Percentiles rank a stretch among this genome's conserved stretches.
phyloP scores from a whole-genome alignment of 2,888 invertebrate genomes.

The Parochlus steinenii region DNA sequence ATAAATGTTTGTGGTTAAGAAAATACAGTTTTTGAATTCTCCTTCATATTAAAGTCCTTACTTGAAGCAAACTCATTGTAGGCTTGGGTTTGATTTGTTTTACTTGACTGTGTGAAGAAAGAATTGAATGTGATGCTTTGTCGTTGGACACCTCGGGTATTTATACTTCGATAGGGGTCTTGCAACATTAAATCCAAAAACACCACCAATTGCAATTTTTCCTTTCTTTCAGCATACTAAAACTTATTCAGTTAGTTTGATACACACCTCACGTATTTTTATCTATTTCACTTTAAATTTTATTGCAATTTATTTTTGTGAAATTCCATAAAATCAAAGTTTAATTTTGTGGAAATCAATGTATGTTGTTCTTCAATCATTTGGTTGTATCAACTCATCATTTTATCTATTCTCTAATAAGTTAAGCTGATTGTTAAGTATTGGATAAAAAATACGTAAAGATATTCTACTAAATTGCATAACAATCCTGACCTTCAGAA shows the following conservation, averaged over 20 bases:
- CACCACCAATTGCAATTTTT: slow-evolving; percentile 2
- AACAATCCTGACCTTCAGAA: too few species aligned
- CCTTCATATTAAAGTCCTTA: slow-evolving; percentile 21
- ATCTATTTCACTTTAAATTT: slow-evolving; percentile 7
- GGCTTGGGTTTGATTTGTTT: slow-evolving; percentile 20
- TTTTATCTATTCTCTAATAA: too few species aligned
- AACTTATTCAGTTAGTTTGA: background rate
- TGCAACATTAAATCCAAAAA: background rate
- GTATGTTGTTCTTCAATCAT: too few species aligned
- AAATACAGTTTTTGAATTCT: slow-evolving; percentile 1
- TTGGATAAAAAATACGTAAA: too few species aligned
- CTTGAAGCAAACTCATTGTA: slow-evolving; percentile 32
- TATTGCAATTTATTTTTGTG: too few species aligned
- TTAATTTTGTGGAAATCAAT: too few species aligned
- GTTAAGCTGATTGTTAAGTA: too few species aligned
- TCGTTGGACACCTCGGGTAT: slow-evolving; percentile 20
- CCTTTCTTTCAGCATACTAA: background rate
- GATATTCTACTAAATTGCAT: too few species aligned
- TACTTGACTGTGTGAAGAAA: slow-evolving; percentile 29
- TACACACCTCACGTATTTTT: background rate
- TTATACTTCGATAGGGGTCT: slow-evolving; percentile 20
- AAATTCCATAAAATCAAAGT: too few species aligned
- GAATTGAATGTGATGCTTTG: slow-evolving; percentile 27
- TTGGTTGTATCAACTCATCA: too few species aligned
- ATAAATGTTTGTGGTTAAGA: slow-evolving; percentile 10